These are phyloP conservation scores for Perca fluviatilis DNA, from an alignment of 2,113 vertebrate genomes.

Conservation along the genomic window DNA sequence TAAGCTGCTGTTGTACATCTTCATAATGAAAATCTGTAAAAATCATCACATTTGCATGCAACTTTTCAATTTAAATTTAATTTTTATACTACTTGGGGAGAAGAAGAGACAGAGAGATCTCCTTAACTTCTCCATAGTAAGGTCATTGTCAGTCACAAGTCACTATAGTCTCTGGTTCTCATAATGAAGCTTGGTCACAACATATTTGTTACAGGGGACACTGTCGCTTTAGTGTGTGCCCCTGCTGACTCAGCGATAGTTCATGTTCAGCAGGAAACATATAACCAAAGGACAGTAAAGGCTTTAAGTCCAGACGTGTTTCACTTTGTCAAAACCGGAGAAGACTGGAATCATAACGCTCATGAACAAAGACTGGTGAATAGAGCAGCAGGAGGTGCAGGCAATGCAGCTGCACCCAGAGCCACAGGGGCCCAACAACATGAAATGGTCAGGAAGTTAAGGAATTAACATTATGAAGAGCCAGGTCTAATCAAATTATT, in stretches of 20 bases:
- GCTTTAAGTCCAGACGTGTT: background rate
- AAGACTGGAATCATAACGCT: background rate
- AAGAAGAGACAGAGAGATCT: background rate
- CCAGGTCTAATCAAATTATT: slow-evolving; percentile 4
- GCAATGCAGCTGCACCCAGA: slow-evolving; percentile 47
- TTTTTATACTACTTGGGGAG: background rate
- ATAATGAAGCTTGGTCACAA: background rate
- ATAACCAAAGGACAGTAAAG: background rate
- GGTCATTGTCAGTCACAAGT: background rate
- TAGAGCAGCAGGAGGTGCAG: slow-evolving; percentile 35
- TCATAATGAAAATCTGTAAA: background rate
- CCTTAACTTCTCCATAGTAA: slow-evolving; percentile 7
- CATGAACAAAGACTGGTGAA: slow-evolving; percentile 21
- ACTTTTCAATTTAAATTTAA: slow-evolving; percentile 21
- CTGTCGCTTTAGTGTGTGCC: slow-evolving; percentile 1
- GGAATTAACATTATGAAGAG: slow-evolving; percentile 30
- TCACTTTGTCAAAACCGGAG: background rate
- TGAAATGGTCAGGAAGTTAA: slow-evolving; percentile 45
- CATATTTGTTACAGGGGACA: slow-evolving; percentile 10
- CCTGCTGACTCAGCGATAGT: background rate
- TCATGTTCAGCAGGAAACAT: background rate
- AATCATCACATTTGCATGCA: background rate
- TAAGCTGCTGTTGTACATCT: background rate
- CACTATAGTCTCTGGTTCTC: background rate
- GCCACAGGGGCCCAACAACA: slow-evolving; percentile 47